These are phyloP conservation scores for Microplitis manilae DNA, from an alignment of 2,888 invertebrate genomes.

Conservation along the genomic window DNA sequence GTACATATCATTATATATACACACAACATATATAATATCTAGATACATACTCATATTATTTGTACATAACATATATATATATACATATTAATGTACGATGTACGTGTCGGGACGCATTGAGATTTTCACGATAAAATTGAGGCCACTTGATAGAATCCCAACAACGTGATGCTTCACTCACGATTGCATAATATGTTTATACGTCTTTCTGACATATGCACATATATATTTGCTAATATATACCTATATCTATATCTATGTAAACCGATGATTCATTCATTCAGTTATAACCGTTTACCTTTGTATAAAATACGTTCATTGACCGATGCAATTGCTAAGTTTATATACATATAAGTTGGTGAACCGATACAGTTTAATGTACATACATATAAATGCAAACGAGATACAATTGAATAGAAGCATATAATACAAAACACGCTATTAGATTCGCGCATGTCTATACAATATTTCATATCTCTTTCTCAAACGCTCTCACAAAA, in stretches of 20 bases:
- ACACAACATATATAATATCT: background rate
- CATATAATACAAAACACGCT: conserved; percentile 20
- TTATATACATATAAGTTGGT: conserved; percentile 1
- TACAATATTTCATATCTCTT: conserved; percentile 14
- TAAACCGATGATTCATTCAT: conserved; percentile 46
- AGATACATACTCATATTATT: background rate
- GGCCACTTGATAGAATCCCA: conserved; percentile 25
- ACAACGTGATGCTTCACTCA: conserved; percentile 11
- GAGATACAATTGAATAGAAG: conserved; percentile 25
- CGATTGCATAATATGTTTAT: conserved; percentile 5
- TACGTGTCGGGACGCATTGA: conserved; percentile 14
- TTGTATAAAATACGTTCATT: conserved; percentile 48
- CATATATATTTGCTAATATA: background rate
- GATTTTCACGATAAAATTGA: conserved; percentile 37
- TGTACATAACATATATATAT: background rate
- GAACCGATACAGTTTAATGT: background rate
- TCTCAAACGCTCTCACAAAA: conserved; percentile 21
- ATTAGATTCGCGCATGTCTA: background rate
- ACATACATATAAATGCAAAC: conserved; percentile 20
- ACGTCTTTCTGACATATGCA: background rate
- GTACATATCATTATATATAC: background rate
- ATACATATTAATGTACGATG: background rate
- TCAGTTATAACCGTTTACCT: conserved; percentile 26
- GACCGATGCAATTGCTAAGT: conserved; percentile 50
- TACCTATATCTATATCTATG: background rate